Base-by-base conservation (phyloP, 1,140 invertebrate species). In the Aphaenogaster ashmeadi region DNA sequence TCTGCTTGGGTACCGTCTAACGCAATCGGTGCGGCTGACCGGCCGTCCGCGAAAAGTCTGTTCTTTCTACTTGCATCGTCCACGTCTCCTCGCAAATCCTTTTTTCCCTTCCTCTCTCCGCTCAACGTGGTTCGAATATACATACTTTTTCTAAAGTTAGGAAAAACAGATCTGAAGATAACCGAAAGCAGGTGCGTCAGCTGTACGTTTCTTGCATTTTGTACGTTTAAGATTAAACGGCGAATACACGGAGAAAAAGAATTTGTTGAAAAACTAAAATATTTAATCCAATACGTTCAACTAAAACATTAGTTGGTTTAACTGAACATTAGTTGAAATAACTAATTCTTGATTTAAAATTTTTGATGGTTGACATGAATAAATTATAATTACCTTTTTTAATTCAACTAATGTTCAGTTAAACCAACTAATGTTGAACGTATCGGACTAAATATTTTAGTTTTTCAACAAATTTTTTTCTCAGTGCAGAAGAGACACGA, bases 41-140 rank as follows among this genome's bases (percentile, higher is more conserved):
- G 41, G 5, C 33, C 50, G 52, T 58, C 52, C n/a, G 27, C 58
- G 27, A 47, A 79, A 79, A 79, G 8, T 79, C 56, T 78, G 38
- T 33, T 64, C 18, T 21, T 66, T 44, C 41, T 18, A 66, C 41
- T 79, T 47, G 18, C 38, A 47, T 64, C 74, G 11, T 44, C 13
- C 27, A 41, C 21, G 13, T 21, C 47, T 36, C 33, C 0, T 18
- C 52, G 2, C 15, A 74, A 36, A 5, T 47, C 3, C 13, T 54
- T 8, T 56, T 52, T 54, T 33, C 36, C 18, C 3, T 44, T 9
- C 0, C 38, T 41, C n/a, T 38, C 18, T 21, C 15, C 71, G 33
- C 33, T 41, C 33, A 15, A 44, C 38, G 8, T n/a, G 5, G 4
- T 58, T 18, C 4, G 9, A 77, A 41, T 66, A 47, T 27, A n/a